These are phyloP conservation scores for Zoanthus gigantus DNA, from an alignment of 92 coral and sea anemone species.

Conservation along the genomic window DNA sequence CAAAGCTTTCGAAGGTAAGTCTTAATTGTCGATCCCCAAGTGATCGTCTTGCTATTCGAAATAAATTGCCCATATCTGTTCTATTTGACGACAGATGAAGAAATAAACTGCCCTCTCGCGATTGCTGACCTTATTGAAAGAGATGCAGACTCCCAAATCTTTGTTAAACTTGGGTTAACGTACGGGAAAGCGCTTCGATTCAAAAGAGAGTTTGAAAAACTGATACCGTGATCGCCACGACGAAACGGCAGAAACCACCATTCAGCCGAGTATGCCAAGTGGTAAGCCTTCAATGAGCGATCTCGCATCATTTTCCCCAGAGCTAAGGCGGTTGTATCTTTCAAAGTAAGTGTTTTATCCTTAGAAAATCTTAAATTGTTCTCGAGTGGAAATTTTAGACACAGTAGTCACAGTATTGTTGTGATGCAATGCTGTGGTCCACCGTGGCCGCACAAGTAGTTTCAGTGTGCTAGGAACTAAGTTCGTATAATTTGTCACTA, in stretches of 20 bases:
- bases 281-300: constrained; percentile 27
- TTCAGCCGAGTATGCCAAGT: background rate
- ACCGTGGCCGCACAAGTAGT: no score
- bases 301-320: constrained; percentile 21
- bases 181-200: constrained; percentile 60
- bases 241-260: constrained; percentile 3
- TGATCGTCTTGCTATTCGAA: constrained; percentile 21
- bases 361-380: background rate
- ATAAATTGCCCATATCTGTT: background rate
- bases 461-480: background rate
- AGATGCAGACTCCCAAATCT: constrained; percentile 59
- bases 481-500: background rate
- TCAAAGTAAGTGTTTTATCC: constrained; percentile 29
- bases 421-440: background rate
- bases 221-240: constrained; percentile 12
- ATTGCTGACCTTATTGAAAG: constrained; percentile 41
- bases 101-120: constrained; percentile 47
- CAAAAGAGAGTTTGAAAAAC: constrained; percentile 34
- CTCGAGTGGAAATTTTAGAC: constrained; percentile 22
- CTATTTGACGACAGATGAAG: constrained; percentile 55
- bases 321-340: constrained; percentile 39
- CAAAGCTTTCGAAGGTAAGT: constrained; percentile 51
- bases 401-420: constrained; percentile 7
- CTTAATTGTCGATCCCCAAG: constrained; percentile 3
- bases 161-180: constrained; percentile 45